Percentiles rank a stretch among this genome's conserved stretches.
Conservation (phyloP, 2,888 invertebrate genomes). For the Pristionchus fissidentatus region DNA sequence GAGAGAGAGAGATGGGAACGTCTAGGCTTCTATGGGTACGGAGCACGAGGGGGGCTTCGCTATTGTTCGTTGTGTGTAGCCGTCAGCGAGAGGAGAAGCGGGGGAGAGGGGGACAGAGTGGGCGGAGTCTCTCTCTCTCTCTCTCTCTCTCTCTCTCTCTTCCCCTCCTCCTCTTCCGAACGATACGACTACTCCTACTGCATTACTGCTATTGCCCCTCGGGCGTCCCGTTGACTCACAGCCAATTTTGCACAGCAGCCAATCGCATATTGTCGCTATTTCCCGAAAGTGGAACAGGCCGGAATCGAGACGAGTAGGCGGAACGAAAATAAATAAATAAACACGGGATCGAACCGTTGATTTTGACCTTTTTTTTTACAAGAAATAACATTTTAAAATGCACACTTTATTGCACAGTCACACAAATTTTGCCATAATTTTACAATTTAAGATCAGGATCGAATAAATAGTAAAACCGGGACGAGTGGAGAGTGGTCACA, state of each 20-base stretch:
- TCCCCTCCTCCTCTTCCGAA: neutral
- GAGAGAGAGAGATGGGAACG: too few relatives aligned
- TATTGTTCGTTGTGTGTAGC: too few relatives aligned
- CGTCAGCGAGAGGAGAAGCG: neutral
- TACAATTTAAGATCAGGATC: neutral
- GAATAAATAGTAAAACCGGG: neutral
- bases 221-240: neutral
- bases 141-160: neutral
- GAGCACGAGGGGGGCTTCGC: too few relatives aligned
- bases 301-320: neutral
- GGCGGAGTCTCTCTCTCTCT: neutral
- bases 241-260: too few relatives aligned
- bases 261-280: neutral
- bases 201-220: conserved; percentile 16
- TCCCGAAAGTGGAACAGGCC: conserved; percentile 11
- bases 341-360: neutral
- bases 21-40: too few relatives aligned
- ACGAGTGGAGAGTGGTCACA: neutral
- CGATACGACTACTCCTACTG: neutral
- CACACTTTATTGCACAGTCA: too few relatives aligned
- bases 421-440: neutral
- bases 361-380: too few relatives aligned
- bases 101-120: neutral
- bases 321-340: neutral
- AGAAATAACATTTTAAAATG: too few relatives aligned